Evolutionary conservation across 2,797 vertebrate species (phyloP), one percentile per base, ranked within the genome.

Genomic region (Sylvia borin): DNA sequence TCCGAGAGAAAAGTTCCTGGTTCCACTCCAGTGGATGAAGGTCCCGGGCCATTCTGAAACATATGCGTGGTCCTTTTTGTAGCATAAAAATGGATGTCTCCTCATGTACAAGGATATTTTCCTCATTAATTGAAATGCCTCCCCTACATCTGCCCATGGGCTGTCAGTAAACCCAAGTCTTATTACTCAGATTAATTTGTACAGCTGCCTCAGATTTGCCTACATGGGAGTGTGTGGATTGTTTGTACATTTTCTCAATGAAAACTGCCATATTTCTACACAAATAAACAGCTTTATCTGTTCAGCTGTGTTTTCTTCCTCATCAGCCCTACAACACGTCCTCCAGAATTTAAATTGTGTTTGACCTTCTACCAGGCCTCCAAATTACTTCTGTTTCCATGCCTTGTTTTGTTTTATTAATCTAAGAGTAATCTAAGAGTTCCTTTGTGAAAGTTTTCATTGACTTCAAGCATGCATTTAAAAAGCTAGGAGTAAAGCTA

Each of bases 181-280:
- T 68, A 54, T 48, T 88, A 50, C 60, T 15, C 66, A 95, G 93
- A 89, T 97, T 97, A 97, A 95, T 80, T 96, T 92, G 67, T 91
- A 93, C 90, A 96, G 90, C 93, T 97, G 92, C 53, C 82, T 81
- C 74, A 80, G 2, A 1, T 32, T 89, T 87, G 64, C 57, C 64
- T 34, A 67, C 45, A 43, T 51, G 36, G n/a, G 67, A 85, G 32
- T 73, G 38, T 40, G 84, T 31, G 58, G 77, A 53, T 75, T 88
- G 57, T 38, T 78, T 95, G 42, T 62, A 86, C 22, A n/a, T 76
- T 95, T 97, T 90, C 62, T 93, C 77, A 84, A 16, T 80, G 68
- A 93, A 96, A 97, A 94, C 75, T 40, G 36, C n/a, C 40, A 53
- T 40, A 74, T 57, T 94, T 47, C 84, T 48, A 43, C 18, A 75